Conservation (phyloP, 2,113 vertebrate species). For the Halcyon malimbica region DNA sequence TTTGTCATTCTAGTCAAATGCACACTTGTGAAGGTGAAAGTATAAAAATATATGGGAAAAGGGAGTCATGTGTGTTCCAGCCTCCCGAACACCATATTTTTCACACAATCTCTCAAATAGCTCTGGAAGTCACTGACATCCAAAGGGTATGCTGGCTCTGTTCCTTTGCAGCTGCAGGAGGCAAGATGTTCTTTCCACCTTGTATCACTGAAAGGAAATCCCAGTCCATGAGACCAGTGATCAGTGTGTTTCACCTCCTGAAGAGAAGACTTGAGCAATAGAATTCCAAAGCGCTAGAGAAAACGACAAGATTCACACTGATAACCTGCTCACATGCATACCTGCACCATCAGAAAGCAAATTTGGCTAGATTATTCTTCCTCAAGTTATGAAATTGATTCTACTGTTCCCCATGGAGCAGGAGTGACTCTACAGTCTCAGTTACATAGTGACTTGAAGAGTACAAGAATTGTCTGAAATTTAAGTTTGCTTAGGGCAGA, state of each 20-base stretch:
- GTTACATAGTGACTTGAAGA: neutral
- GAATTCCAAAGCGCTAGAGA: neutral
- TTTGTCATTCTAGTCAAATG: neutral
- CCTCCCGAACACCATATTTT: neutral
- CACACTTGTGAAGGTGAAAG: neutral
- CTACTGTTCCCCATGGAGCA: neutral
- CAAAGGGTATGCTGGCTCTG: slow-evolving; percentile 8
- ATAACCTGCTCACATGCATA: neutral
- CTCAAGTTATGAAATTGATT: neutral
- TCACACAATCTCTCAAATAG: neutral
- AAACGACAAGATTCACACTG: neutral
- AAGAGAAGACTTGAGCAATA: neutral
- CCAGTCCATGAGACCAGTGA: neutral
- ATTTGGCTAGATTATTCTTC: neutral
- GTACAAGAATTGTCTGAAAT: neutral
- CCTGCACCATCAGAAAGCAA: neutral
- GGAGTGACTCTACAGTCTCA: neutral
- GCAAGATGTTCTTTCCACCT: slow-evolving; percentile 45
- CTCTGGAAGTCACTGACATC: neutral
- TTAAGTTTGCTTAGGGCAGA: neutral
- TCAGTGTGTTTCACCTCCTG: neutral
- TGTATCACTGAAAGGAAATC: neutral
- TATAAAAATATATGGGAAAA: neutral
- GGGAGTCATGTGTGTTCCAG: neutral
- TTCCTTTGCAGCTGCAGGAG: slow-evolving; percentile 43